Conservation (phyloP, 92 coral and sea anemone genomes). For the Galaxea fascicularis region DNA sequence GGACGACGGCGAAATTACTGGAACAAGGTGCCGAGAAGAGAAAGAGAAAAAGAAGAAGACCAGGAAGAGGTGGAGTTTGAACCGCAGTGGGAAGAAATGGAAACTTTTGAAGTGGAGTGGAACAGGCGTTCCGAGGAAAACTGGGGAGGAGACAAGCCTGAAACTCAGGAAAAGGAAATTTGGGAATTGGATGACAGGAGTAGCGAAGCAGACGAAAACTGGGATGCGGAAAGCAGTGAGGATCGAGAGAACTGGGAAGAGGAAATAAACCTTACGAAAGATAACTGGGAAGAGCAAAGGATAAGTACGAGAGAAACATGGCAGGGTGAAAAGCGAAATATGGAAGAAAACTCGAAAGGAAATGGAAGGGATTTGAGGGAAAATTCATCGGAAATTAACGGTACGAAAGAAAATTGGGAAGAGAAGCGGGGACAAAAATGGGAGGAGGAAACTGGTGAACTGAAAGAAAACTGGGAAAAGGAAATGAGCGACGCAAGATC, state of each 20-base stretch:
- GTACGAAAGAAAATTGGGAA: background rate
- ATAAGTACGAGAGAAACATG: background rate
- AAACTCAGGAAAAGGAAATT: background rate
- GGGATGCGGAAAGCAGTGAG: background rate
- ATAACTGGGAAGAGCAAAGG: background rate
- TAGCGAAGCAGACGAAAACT: background rate
- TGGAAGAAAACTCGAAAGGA: too few relatives aligned
- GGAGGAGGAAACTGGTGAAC: background rate
- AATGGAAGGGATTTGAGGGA: too few relatives aligned
- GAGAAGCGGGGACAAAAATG: background rate
- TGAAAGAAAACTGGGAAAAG: background rate
- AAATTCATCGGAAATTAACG: background rate
- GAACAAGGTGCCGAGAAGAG: constrained; percentile 64
- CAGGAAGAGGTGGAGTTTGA: constrained; percentile 21
- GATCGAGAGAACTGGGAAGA: background rate
- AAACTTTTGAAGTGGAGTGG: constrained; percentile 14
- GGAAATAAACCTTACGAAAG: background rate
- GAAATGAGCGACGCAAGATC: background rate
- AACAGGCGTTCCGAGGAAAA: background rate
- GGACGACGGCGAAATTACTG: constrained; percentile 69
- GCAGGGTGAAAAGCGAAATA: too few relatives aligned
- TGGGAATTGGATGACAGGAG: background rate
- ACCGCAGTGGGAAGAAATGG: constrained; percentile 55
- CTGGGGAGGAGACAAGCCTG: background rate
- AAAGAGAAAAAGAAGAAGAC: constrained; percentile 9